phyloP scores from a whole-genome alignment of 1,140 invertebrate genomes.

The Drosophila pachea region DNA sequence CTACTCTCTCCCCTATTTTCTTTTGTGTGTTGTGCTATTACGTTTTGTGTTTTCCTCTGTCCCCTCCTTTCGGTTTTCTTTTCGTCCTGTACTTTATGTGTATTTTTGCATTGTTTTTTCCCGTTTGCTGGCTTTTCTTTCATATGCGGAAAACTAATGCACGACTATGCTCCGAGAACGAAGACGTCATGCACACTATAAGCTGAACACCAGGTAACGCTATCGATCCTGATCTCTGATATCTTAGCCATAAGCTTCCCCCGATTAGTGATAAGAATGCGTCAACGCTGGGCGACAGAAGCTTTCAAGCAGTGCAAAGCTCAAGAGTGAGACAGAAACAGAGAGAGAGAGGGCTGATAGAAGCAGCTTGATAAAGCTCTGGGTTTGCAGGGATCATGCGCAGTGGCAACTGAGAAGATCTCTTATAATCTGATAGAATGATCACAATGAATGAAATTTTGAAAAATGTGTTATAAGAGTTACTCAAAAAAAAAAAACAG shows the following conservation, averaged over 20 bases:
- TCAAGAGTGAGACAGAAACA: background rate
- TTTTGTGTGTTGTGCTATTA: conserved; percentile 36
- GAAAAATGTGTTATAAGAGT: conserved; percentile 13
- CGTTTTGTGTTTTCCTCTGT: conserved; percentile 13
- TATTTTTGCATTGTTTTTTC: conserved; percentile 65
- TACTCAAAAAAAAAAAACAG: background rate
- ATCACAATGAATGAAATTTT: too few relatives aligned
- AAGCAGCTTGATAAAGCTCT: background rate
- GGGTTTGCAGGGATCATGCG: conserved; percentile 14
- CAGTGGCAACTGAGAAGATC: background rate
- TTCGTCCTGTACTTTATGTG: conserved; percentile 61
- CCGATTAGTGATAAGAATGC: conserved; percentile 23
- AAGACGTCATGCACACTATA: conserved; percentile 79
- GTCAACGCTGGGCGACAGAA: conserved; percentile 7
- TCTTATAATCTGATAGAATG: conserved; percentile 36
- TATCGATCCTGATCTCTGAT: conserved; percentile 18
- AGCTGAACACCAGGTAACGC: conserved; percentile 78
- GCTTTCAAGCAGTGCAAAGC: conserved; percentile 40
- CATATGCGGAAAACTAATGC: conserved; percentile 75
- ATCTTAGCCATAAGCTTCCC: conserved; percentile 29
- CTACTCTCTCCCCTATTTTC: conserved; percentile 12
- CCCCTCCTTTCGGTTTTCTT: conserved; percentile 38
- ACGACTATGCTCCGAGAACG: conserved; percentile 79
- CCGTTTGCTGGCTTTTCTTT: conserved; percentile 77
- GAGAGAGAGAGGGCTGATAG: background rate